A percentile compares a stretch with the other conserved stretches of the same genome.
Evolutionary conservation across 2,113 vertebrate genomes (phyloP).

Genomic region (Macheiramphus alcinus): DNA sequence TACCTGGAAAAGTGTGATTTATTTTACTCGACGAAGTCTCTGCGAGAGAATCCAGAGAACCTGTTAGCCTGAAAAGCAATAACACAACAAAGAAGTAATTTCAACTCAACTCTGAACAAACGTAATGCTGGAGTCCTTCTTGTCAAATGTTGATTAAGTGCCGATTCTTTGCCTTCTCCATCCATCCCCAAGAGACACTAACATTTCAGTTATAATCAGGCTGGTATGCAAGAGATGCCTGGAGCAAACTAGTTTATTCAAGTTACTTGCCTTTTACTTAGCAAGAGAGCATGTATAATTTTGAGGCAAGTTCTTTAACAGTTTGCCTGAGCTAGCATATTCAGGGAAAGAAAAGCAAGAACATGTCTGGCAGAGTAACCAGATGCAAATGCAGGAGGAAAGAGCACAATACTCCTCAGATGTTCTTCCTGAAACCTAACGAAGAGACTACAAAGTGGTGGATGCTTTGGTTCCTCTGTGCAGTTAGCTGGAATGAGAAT

Average conservation of each 20-base stretch:
- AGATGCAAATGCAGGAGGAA: background rate
- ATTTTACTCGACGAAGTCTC: constrained; percentile 83
- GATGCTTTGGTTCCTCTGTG: background rate
- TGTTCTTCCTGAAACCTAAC: background rate
- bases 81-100: background rate
- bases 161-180: background rate
- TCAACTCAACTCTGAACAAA: background rate
- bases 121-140: background rate
- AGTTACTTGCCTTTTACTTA: background rate
- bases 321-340: background rate
- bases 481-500: background rate
- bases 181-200: background rate
- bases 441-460: background rate
- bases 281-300: background rate
- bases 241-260: background rate
- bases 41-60: constrained; percentile 90
- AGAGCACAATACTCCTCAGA: background rate
- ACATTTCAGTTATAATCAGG: background rate
- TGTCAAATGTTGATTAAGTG: background rate
- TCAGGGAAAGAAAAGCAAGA: background rate
- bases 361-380: background rate
- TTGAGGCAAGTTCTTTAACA: background rate
- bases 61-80: constrained; percentile 79
- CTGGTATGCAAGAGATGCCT: background rate
- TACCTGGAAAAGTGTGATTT: constrained; percentile 83